A percentile compares a stretch with the other conserved stretches of the same genome.
Conservation (phyloP, 2,888 invertebrate genomes). For the Cotesia congregata region DNA sequence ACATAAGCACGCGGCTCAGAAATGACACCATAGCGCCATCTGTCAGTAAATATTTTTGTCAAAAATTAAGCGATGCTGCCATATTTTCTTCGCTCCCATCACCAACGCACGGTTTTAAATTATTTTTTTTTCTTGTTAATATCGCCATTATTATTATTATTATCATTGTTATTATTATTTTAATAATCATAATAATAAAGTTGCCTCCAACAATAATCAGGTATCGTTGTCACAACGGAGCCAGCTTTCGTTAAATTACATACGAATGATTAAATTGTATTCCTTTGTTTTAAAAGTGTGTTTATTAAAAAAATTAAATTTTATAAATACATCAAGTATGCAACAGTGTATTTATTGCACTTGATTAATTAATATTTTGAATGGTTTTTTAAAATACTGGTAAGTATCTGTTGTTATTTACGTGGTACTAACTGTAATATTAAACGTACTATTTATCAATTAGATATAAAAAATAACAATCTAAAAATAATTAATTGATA, state of each 20-base stretch:
- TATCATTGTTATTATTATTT: not conserved
- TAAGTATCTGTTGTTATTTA: slow-evolving; percentile 12
- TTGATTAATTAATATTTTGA: not conserved
- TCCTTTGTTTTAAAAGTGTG: not conserved
- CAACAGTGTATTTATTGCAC: slow-evolving; percentile 11
- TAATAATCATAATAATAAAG: not conserved
- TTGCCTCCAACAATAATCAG: slow-evolving; percentile 19
- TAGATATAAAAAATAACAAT: slow-evolving; percentile 13
- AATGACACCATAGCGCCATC: not conserved
- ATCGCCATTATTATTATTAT: not conserved
- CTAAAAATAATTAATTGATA: not conserved
- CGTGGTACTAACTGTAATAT: not conserved
- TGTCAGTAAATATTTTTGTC: not conserved
- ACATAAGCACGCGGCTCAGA: not conserved
- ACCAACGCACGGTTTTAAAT: not conserved
- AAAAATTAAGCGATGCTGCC: not conserved
- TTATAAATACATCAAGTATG: not conserved
- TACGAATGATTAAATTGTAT: slow-evolving; percentile 10
- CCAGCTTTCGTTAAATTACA: slow-evolving; percentile 20
- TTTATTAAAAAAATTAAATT: not conserved
- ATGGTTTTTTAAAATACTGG: not conserved
- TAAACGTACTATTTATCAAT: slow-evolving; percentile 23
- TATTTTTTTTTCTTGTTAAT: not conserved
- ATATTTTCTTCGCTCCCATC: not conserved
- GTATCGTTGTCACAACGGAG: slow-evolving; percentile 25